Conservation (phyloP, 2,113 vertebrate genomes). For the Crotalus viridis region DNA sequence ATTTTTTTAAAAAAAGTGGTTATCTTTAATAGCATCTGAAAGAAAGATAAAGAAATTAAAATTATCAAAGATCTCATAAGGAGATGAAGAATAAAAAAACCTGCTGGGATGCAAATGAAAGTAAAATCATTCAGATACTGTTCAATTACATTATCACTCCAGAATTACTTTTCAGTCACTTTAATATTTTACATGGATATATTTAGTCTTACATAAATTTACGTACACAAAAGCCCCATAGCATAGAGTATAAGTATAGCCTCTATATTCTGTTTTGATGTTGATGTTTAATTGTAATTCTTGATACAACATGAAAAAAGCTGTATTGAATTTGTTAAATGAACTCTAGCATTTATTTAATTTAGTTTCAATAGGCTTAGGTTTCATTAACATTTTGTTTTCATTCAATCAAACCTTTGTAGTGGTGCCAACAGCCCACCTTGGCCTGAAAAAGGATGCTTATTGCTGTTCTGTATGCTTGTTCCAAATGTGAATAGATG, state of each 20-base stretch:
- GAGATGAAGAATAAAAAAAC: conserved; percentile 42
- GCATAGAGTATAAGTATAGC: neutral
- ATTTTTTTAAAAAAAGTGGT: conserved; percentile 20
- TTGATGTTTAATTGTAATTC: neutral
- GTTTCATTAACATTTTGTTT: neutral
- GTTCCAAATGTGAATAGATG: neutral
- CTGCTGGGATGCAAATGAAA: conserved; percentile 46
- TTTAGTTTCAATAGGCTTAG: neutral
- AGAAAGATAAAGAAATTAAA: conserved; percentile 52
- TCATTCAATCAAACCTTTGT: neutral
- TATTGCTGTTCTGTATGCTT: neutral
- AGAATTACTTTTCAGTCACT: neutral
- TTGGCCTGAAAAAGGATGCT: neutral
- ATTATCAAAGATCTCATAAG: conserved; percentile 30
- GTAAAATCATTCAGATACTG: conserved; percentile 10
- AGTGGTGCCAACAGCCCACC: neutral
- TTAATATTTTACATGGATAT: neutral
- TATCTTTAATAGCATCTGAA: conserved; percentile 45
- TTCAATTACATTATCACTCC: conserved; percentile 32
- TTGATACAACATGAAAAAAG: neutral
- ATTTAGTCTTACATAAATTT: neutral
- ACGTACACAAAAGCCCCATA: neutral
- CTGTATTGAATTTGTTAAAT: neutral
- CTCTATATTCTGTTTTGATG: neutral
- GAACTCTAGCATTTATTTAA: neutral